Base-by-base conservation (phyloP, 1,140 invertebrate species). In the Drosophila seguyi region DNA sequence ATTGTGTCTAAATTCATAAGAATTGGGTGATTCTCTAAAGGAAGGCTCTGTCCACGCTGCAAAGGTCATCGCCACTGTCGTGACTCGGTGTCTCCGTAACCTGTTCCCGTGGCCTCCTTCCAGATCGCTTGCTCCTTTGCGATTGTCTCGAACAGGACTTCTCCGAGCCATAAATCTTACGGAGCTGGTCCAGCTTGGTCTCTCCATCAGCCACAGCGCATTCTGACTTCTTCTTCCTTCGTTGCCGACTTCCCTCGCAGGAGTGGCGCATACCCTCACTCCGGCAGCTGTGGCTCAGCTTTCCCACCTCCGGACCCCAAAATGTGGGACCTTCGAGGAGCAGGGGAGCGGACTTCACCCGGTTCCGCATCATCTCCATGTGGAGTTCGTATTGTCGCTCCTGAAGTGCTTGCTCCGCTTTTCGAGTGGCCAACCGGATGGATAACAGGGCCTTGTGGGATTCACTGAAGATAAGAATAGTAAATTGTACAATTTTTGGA, bases 351-450 rank as follows among this genome's bases (percentile, higher is more conserved):
- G 92, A 91, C 53, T 92, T 92, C 0, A 93, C 92, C 13, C 92
- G 76, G 52, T 92, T 84, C 0, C 90, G 67, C 92, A 93, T 93
- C 75, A 93, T 68, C 38, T 91, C 90, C 91, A 93, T 92, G 29
- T 92, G 88, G 6, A 93, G 60, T 29, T 92, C 90, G 29, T 93
- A 92, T 45, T 92, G 90, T 22, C 81, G 87, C 48, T 92, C 76
- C 50, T 92, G 86, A 8, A 93, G 41, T 1, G 81, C 85, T 34
- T 92, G 91, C 53, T 93, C 92, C 7, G 92, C 92, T 56, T 91
- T 92, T 8, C 92, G 85, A 34, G 92, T 92, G n/a, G 92, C 92
- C 34, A 93, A 53, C 5, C 92, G 87, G 16, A 92, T 81, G 10
- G 77, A 76, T 0, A 93, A 59, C 31, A 93, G 59, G 7, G 91